A percentile compares a stretch with the other conserved stretches of the same genome.
These are phyloP conservation scores for Gambusia yucatana DNA, from an alignment of 2,797 vertebrate genomes.

Conservation along the genomic window DNA sequence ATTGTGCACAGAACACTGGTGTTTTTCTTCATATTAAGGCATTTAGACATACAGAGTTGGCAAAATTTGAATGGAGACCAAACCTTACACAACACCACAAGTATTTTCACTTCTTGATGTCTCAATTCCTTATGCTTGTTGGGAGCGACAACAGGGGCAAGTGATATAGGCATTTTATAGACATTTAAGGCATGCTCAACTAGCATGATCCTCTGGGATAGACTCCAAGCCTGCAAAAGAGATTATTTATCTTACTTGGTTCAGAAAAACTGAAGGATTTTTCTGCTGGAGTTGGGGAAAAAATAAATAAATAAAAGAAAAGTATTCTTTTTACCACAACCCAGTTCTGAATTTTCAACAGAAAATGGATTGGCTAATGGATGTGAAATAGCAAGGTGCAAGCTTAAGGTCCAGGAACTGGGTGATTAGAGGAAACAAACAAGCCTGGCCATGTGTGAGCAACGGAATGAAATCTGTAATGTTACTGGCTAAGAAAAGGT, in stretches of 20 bases:
- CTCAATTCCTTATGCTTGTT: background rate
- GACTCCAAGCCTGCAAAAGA: background rate
- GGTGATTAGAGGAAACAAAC: slow-evolving; percentile 12
- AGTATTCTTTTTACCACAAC: background rate
- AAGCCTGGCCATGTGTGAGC: slow-evolving; percentile 5
- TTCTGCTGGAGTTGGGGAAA: background rate
- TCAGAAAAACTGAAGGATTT: slow-evolving; percentile 2
- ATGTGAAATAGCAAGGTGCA: slow-evolving; percentile 9
- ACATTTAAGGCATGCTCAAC: slow-evolving; percentile 1
- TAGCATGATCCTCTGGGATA: slow-evolving; percentile 3
- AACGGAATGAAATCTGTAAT: slow-evolving; percentile 1
- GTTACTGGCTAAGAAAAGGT: background rate
- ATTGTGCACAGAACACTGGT: background rate
- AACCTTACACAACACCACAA: background rate
- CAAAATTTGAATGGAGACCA: background rate
- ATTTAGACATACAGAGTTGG: background rate
- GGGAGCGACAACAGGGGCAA: background rate
- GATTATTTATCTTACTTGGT: slow-evolving; percentile 12
- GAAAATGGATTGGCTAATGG: slow-evolving; percentile 2
- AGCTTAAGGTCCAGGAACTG: background rate
- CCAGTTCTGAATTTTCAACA: background rate
- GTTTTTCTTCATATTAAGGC: background rate
- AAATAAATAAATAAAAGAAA: background rate
- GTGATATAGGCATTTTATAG: slow-evolving; percentile 4
- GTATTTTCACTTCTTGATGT: background rate